phyloP scores from a whole-genome alignment of 2,888 invertebrate species.

The Volucella inflata region DNA sequence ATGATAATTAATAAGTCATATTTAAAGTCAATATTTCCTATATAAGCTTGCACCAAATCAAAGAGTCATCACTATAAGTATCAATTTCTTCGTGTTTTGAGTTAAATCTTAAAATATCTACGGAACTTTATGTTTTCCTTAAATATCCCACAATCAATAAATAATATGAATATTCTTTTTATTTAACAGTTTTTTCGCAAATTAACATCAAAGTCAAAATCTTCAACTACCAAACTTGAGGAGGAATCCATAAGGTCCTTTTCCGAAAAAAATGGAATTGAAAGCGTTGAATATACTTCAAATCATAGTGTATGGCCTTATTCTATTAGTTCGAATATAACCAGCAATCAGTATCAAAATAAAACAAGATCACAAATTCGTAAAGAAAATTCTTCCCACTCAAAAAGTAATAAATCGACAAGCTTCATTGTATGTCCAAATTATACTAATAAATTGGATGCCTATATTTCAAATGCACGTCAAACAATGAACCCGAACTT shows the following conservation, averaged over 20 bases:
- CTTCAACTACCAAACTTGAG: constrained; percentile 80
- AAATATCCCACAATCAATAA: too few relatives aligned
- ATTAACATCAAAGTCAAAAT: constrained; percentile 80
- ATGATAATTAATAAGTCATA: too few relatives aligned
- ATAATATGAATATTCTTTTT: not conserved
- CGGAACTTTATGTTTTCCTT: not conserved
- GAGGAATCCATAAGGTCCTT: constrained; percentile 76
- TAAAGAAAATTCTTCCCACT: constrained; percentile 42
- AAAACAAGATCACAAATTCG: constrained; percentile 37
- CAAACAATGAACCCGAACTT: constrained; percentile 47
- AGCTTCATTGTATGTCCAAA: constrained; percentile 76
- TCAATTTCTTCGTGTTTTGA: too few relatives aligned
- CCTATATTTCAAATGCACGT: constrained; percentile 63
- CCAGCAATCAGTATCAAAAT: constrained; percentile 29
- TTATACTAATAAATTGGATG: constrained; percentile 68
- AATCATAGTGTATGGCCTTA: constrained; percentile 47
- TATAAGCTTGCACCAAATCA: too few relatives aligned
- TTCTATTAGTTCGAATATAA: constrained; percentile 53
- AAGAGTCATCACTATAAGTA: too few relatives aligned
- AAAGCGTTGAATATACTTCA: constrained; percentile 1
- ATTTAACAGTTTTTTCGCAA: constrained; percentile 80
- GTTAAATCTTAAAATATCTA: constrained; percentile 8
- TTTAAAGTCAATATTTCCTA: too few relatives aligned
- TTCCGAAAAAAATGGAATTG: constrained; percentile 30
- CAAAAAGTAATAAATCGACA: constrained; percentile 77